Conservation (phyloP, 1,140 invertebrate genomes). For the Magallana gigas region DNA sequence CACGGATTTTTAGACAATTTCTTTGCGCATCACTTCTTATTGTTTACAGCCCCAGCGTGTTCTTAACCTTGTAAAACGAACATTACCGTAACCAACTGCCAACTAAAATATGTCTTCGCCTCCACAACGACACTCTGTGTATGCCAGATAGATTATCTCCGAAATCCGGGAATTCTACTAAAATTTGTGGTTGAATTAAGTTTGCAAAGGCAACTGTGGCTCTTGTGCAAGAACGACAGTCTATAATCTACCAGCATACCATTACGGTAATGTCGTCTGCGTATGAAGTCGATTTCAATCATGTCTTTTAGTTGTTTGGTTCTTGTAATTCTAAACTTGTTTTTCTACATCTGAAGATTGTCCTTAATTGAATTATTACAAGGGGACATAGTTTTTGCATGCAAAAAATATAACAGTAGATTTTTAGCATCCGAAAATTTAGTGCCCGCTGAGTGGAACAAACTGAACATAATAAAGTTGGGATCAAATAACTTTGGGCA, state of each 20-base stretch:
- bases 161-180: constrained; percentile 15
- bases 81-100: constrained; percentile 26
- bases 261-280: constrained; percentile 5
- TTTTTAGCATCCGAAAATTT: too few species aligned
- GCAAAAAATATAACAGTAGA: neutral
- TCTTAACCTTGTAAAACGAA: constrained; percentile 36
- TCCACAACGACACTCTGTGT: constrained; percentile 1
- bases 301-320: neutral
- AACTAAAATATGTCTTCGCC: constrained; percentile 37
- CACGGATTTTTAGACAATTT: neutral
- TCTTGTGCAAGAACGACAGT: neutral
- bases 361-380: neutral
- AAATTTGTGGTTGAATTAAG: constrained; percentile 32
- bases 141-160: constrained; percentile 27
- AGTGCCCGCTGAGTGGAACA: too few species aligned
- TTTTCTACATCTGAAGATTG: neutral
- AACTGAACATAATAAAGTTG: too few species aligned
- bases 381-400: neutral
- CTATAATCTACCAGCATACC: neutral
- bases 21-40: constrained; percentile 19
- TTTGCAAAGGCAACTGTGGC: neutral
- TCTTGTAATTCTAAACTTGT: neutral
- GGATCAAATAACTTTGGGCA: too few species aligned
- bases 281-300: constrained; percentile 19
- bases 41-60: constrained; percentile 23